Percentiles rank a stretch among this genome's conserved stretches.
Conservation (phyloP, 2,113 vertebrate species). For the Seriola aureovittata region DNA sequence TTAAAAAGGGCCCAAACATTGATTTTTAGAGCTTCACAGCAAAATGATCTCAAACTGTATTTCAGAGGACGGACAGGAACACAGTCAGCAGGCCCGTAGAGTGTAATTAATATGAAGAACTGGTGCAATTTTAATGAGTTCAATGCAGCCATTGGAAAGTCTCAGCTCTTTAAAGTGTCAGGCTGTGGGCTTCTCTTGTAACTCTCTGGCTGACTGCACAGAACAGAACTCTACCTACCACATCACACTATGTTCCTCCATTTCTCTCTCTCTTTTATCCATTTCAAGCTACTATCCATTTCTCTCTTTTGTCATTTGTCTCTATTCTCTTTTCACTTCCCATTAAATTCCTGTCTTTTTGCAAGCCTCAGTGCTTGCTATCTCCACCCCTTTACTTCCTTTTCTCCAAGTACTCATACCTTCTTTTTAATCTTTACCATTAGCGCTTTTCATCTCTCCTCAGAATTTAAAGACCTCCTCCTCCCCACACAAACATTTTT, state of each 20-base stretch:
- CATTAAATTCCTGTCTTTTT: not conserved
- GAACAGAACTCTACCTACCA: constrained; percentile 19
- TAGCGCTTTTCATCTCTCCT: not conserved
- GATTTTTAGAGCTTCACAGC: constrained; percentile 13
- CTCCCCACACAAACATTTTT: not conserved
- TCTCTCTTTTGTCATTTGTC: constrained; percentile 1
- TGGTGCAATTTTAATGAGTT: constrained; percentile 54
- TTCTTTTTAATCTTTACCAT: not conserved
- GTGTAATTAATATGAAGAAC: constrained; percentile 64
- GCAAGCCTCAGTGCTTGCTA: not conserved
- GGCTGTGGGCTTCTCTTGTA: constrained; percentile 15
- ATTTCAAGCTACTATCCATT: constrained; percentile 22
- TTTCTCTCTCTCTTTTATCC: constrained; percentile 14
- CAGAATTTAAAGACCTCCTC: not conserved
- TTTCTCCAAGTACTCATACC: not conserved
- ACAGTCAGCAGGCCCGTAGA: constrained; percentile 18
- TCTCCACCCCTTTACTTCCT: not conserved
- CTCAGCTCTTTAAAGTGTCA: constrained; percentile 11
- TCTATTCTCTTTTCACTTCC: constrained; percentile 6
- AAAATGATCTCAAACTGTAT: constrained; percentile 24
- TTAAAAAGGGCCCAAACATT: not conserved
- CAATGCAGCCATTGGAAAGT: constrained; percentile 13
- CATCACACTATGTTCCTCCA: constrained; percentile 11
- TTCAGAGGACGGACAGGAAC: constrained; percentile 8
- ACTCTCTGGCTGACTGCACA: constrained; percentile 40